Base-by-base conservation (phyloP, 2,888 invertebrate species). In the Hololepta plana region DNA sequence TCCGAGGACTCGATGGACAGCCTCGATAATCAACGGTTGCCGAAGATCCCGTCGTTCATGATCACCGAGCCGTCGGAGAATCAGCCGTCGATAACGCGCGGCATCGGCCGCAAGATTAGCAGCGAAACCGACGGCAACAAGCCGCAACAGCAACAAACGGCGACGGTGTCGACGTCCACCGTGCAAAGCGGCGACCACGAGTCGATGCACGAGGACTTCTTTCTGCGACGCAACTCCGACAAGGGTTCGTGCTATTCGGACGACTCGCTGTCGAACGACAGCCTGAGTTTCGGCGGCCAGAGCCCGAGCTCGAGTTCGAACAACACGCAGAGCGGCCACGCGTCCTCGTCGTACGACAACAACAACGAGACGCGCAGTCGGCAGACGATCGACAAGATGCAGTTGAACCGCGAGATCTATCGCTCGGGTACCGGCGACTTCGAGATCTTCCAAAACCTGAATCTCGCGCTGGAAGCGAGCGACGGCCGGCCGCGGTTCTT, bases 71-170 rank as follows among this genome's bases (percentile, higher is more conserved):
- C 76, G 0, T 67, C 69, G 1, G 77, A 73, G 30, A 70, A 71
- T 34, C 63, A 75, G 51, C 82, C 82, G 1, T 80, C 81, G 1
- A 82, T 84, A 30, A 81, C 79, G 1, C 67, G 75, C 30, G 82
- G 82, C 44, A 55, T 55, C 26, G 53, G 55, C 4, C 36, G 55
- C 6, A 73, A 73, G 38, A 64, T 68, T 3, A 73, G 73, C 27
- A 62, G 71, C 23, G 74, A 74, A 34, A 62, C 59, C 2, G 70
- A 70, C 15, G 39, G 38, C 28, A 13, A 41, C 31, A 20, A 44
- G 30, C n/a, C 6, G 7, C 6, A 17, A 17, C 17, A 17, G n/a
- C 17, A 17, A 17, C 17, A 17, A 17, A n/a, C n/a, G n/a, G n/a
- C n/a, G n/a, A n/a, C n/a, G n/a, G n/a, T n/a, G n/a, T n/a, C n/a